These are phyloP conservation scores for Drosophila affinis DNA, from an alignment of 2,888 invertebrate genomes.

Conservation along the genomic window DNA sequence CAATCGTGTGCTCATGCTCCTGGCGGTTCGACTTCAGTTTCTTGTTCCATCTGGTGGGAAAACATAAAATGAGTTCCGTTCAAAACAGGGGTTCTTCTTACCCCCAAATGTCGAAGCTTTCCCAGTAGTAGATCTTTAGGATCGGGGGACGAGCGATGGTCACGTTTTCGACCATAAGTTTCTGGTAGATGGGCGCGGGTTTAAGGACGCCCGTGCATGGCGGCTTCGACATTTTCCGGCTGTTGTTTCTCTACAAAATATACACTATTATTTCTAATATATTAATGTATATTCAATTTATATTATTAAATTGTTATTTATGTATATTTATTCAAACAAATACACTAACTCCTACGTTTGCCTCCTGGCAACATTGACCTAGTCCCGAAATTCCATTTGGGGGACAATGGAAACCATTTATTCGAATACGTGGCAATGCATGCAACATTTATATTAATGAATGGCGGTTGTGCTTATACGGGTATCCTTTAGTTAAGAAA, in stretches of 20 bases:
- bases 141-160: conserved; percentile 72
- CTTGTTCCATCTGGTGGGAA: conserved; percentile 59
- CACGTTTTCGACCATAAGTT: conserved; percentile 75
- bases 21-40: conserved; percentile 57
- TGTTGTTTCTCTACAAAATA: conserved; percentile 21
- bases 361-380: neutral
- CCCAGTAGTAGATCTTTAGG: conserved; percentile 77
- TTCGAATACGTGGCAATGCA: neutral
- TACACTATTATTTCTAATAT: neutral
- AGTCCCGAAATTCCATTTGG: neutral
- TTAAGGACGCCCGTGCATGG: conserved; percentile 43
- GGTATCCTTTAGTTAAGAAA: neutral
- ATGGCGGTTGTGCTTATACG: neutral
- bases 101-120: conserved; percentile 74
- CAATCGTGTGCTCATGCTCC: conserved; percentile 64
- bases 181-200: conserved; percentile 51
- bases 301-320: too few species aligned
- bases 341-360: neutral
- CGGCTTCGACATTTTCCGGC: conserved; percentile 10
- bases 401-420: neutral
- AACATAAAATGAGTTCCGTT: neutral
- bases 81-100: conserved; percentile 11
- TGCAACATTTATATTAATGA: neutral
- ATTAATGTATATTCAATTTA: too few species aligned
- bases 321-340: neutral